A percentile compares a stretch with the other conserved stretches of the same genome.
Evolutionary conservation across 2,113 vertebrate genomes (phyloP).

Genomic region (Cranoglanis bouderius): DNA sequence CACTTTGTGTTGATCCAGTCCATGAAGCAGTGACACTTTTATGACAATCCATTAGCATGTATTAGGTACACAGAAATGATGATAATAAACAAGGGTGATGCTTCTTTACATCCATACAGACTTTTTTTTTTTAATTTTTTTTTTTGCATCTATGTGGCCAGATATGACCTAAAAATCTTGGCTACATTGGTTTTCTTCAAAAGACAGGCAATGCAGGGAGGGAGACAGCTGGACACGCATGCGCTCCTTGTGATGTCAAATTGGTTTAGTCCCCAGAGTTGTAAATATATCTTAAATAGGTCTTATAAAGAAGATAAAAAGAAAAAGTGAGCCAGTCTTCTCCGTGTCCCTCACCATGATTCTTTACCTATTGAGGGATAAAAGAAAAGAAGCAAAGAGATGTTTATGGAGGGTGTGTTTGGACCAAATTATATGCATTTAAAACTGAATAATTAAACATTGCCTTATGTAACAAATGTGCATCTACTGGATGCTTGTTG

Average conservation of each 20-base stretch:
- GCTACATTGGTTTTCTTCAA: conserved; percentile 39
- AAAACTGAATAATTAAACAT: not conserved
- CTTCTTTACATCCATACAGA: conserved; percentile 45
- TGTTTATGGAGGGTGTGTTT: not conserved
- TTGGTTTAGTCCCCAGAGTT: conserved; percentile 61
- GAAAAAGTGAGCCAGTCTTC: conserved; percentile 50
- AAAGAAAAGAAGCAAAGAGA: not conserved
- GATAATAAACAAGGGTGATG: conserved; percentile 48
- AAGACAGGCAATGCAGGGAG: conserved; percentile 46
- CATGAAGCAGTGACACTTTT: conserved; percentile 35
- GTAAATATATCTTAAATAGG: conserved; percentile 50
- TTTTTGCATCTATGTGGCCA: conserved; percentile 29
- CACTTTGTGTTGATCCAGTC: conserved; percentile 27
- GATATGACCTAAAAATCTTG: conserved; percentile 26
- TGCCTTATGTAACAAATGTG: not conserved
- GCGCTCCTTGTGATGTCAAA: conserved; percentile 56
- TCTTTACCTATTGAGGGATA: conserved; percentile 23
- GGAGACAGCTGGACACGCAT: conserved; percentile 54
- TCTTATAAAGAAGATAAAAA: conserved; percentile 35
- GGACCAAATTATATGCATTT: not conserved
- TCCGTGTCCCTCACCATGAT: conserved; percentile 33
- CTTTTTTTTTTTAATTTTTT: not conserved
- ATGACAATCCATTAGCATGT: conserved; percentile 42
- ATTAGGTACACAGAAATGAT: conserved; percentile 47
- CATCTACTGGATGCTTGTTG: not conserved